Evolutionary conservation across 2,888 invertebrate species (phyloP), one percentile per base, ranked within the genome.

Genomic region (Megastigmus dorsalis): DNA sequence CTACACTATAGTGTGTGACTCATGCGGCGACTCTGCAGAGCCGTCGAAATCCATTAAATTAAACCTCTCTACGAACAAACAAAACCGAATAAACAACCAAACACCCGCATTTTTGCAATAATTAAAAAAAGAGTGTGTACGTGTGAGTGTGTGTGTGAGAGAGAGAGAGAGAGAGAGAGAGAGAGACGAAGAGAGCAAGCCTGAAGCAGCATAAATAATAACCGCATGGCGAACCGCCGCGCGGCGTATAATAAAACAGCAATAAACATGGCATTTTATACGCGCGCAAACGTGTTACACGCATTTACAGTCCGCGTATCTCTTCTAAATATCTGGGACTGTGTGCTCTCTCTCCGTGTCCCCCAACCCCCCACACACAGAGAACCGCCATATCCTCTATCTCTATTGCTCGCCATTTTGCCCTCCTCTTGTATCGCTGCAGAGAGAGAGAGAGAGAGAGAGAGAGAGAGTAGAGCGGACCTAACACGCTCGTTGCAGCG

Each of bases 291-390:
- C 59, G 41, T 13, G 52, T 43, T 66, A 59, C 59, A 43, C 50
- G 43, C 73, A 18, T 54, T 60, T 62, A 48, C 38, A 48, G 45
- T 41, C n/a, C 45, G 50, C 18, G 15, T 73, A 74, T 69, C 74
- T 65, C 52, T 59, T 26, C 63, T 65, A 65, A 69, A 63, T 28
- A 69, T 75, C 71, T 30, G 20, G 28, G 15, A n/a, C n/a, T n/a
- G n/a, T n/a, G n/a, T n/a, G n/a, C n/a, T n/a, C n/a, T n/a, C n/a
- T n/a, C n/a, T 41, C 9, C 10, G 52, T 18, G 2, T 3, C 20
- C 23, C 30, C 18, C 26, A 4, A 5, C 30, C 20, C 18, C 20
- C n/a, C 18, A 33, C 41, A n/a, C 4, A n/a, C 23, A 7, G 30
- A n/a, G 30, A 30, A 7, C 45, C 10, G 4, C 48, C 15, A 15